Base-by-base conservation (phyloP, 2,888 invertebrate species). In the Ryuthela nishihirai region DNA sequence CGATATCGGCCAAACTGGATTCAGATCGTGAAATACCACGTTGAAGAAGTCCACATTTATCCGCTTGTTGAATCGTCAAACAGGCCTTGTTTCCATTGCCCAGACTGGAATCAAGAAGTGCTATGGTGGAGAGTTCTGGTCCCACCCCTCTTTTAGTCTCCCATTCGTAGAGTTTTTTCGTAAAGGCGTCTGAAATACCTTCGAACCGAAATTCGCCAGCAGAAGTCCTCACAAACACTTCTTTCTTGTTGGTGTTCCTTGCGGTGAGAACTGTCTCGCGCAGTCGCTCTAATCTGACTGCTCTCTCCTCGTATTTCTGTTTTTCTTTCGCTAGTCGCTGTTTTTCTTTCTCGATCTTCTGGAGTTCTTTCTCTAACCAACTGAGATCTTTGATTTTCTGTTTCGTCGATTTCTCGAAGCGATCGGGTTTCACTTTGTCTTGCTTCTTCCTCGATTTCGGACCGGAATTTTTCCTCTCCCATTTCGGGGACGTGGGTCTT, bases 81-180 rank as follows among this genome's bases (percentile, higher is more conserved):
- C 7, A 29, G 12, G 29, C 7, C 9, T 29, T 29, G 4, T 18
- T n/a, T 20, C 21, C 21, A 0, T 39, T 40, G 1, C 26, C n/a
- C 7, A 44, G 12, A 18, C 54, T 62, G 17, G 83, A 81, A 70
- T 81, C 83, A 3, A 90, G 77, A 0, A 90, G 75, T 0, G 88
- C 87, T 65, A 90, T 87, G 0, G 89, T 89, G 1, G 89, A 90
- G 0, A 83, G 84, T 73, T 90, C 89, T 0, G 89, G 88, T 0
- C 85, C 85, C 54, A 90, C 88, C 1, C 89, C 89, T 58, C 84
- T 78, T 15, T 88, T 85, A 69, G 88, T 88, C 72, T 90, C 88
- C 92, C 92, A 93, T 72, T 92, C 91, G 73, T 90, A 90, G 0
- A 93, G 79, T 70, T 89, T 90, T 24, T 86, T 83, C 0, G 91